Evolutionary conservation across 1,140 invertebrate genomes (phyloP).

Genomic region (Tetramorium alpestre): DNA sequence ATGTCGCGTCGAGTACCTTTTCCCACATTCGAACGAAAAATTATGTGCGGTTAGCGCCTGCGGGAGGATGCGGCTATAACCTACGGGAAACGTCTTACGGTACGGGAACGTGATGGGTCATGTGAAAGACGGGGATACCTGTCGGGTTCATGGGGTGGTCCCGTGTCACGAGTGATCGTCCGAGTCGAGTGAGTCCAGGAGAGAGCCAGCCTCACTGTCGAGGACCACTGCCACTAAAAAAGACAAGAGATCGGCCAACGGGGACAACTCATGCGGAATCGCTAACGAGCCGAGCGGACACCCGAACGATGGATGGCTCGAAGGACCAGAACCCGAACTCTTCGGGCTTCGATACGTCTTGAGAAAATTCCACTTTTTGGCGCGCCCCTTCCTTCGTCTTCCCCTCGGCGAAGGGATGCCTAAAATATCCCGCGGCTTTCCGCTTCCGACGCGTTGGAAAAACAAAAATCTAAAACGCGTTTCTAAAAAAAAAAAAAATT

Average conservation of each 20-base stretch:
- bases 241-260: conserved; percentile 73
- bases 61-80: conserved; percentile 40
- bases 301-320: conserved; percentile 82
- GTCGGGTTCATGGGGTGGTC: conserved; percentile 83
- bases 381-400: not conserved
- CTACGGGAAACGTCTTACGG: conserved; percentile 58
- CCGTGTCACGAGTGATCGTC: conserved; percentile 72
- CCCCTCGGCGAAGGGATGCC: not conserved
- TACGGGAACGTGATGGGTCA: conserved; percentile 73
- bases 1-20: conserved; percentile 37
- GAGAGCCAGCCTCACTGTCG: conserved; percentile 46
- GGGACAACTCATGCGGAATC: conserved; percentile 82
- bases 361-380: conserved; percentile 69
- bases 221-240: conserved; percentile 72
- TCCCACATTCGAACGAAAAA: conserved; percentile 65
- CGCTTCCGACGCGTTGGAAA: conserved; percentile 10
- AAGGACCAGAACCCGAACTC: conserved; percentile 58
- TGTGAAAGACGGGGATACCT: conserved; percentile 82
- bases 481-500: not conserved
- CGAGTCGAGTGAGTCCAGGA: conserved; percentile 47
- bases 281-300: conserved; percentile 83
- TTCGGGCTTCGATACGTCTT: conserved; percentile 58
- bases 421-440: conserved; percentile 28
- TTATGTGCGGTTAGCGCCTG: conserved; percentile 72
- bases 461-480: not conserved